Conservation (phyloP, 2,797 vertebrate species). For the Mallotus villosus region DNA sequence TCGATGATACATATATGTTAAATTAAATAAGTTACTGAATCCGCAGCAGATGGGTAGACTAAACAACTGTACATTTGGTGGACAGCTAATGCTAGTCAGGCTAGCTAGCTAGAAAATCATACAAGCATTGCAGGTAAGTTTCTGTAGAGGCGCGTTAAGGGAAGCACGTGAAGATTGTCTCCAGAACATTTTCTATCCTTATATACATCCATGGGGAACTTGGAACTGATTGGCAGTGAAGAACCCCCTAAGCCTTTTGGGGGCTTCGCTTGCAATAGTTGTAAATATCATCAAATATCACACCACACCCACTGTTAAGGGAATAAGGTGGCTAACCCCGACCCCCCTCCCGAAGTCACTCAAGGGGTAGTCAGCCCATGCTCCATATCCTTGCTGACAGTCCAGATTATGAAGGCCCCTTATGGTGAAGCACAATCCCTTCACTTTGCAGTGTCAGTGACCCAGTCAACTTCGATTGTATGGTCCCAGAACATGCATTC, state of each 20-base stretch:
- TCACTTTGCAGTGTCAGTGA: too few species aligned
- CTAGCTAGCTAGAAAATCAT: neutral
- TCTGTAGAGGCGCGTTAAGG: neutral
- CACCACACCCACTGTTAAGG: slow-evolving; percentile 1
- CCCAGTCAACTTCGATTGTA: too few species aligned
- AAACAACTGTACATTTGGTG: neutral
- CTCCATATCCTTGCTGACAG: neutral
- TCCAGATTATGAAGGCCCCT: neutral
- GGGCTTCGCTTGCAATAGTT: neutral
- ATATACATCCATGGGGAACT: neutral
- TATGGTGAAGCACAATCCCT: too few species aligned
- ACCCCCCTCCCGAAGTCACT: neutral
- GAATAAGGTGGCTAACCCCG: neutral
- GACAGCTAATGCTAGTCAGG: neutral
- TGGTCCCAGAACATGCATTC: too few species aligned
- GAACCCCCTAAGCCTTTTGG: neutral
- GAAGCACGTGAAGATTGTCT: slow-evolving; percentile 12
- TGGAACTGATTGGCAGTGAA: neutral
- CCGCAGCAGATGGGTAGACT: neutral
- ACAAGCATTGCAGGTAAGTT: slow-evolving; percentile 18
- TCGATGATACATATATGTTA: too few species aligned
- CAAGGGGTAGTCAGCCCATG: neutral
- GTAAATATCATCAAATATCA: neutral
- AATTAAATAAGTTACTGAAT: neutral
- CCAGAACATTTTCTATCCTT: neutral